Percentiles rank a stretch among this genome's conserved stretches.
Conservation (phyloP, 1,140 invertebrate species). For the Amphibalanus amphitrite region DNA sequence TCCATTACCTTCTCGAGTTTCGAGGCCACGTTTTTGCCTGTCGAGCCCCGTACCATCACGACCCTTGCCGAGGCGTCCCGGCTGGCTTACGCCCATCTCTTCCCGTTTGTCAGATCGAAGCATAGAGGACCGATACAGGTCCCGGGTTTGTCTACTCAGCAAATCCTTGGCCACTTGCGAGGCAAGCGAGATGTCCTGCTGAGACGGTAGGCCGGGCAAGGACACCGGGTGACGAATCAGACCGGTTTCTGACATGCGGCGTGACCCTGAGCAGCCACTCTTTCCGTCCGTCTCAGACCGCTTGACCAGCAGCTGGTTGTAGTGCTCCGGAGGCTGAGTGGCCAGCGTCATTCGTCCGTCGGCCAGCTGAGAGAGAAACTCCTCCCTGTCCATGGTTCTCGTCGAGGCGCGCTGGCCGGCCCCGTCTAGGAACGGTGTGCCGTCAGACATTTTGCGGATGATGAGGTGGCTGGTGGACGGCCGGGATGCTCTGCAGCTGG, state of each 20-base stretch:
- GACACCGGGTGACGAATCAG: background rate
- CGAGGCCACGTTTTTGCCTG: background rate
- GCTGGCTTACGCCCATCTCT: background rate
- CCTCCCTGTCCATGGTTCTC: background rate
- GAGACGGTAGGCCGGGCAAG: background rate
- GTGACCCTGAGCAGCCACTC: background rate
- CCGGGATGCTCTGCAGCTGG: too few relatives aligned
- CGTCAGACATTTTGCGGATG: background rate
- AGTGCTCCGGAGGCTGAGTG: background rate
- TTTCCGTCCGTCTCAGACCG: background rate
- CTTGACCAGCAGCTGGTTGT: background rate
- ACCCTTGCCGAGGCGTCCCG: background rate
- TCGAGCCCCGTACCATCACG: background rate
- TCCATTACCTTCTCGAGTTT: background rate
- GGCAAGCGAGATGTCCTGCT: background rate
- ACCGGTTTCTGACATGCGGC: too few relatives aligned
- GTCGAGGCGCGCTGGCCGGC: too few relatives aligned
- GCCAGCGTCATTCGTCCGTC: background rate
- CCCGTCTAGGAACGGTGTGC: background rate
- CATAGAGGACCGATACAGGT: background rate
- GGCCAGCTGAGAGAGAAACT: background rate
- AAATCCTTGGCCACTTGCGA: background rate
- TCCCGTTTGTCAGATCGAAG: background rate
- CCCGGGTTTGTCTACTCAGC: background rate
- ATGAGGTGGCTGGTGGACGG: background rate